These are phyloP conservation scores for Artemia franciscana DNA, from an alignment of 1,140 invertebrate genomes.

Conservation along the genomic window DNA sequence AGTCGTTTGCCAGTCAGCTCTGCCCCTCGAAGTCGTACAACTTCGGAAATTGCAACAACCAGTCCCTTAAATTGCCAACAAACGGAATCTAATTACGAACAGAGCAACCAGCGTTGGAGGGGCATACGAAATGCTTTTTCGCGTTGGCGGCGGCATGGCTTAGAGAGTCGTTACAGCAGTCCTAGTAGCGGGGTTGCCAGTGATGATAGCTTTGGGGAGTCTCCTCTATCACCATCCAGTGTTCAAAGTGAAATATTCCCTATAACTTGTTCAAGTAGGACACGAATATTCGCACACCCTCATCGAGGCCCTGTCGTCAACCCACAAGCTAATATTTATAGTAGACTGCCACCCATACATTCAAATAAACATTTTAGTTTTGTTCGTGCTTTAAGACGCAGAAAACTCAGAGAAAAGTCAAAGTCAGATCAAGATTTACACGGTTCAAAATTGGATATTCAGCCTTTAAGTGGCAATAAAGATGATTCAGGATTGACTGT, in stretches of 20 bases:
- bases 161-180: background rate
- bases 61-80: background rate
- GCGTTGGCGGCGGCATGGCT: background rate
- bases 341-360: background rate
- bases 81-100: background rate
- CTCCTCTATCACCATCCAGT: background rate
- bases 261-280: background rate
- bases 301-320: background rate
- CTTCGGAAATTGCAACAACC: background rate
- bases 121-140: background rate
- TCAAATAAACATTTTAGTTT: background rate
- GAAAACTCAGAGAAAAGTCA: background rate
- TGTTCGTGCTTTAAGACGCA: background rate
- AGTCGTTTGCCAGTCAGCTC: background rate
- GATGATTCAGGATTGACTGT: background rate
- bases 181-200: background rate
- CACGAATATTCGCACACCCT: background rate
- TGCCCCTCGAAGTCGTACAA: background rate
- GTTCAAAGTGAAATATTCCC: background rate
- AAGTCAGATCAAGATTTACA: background rate
- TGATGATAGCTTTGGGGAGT: background rate
- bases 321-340: background rate
- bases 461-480: background rate
- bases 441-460: background rate
- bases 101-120: background rate